Conservation (phyloP, 2,797 vertebrate species). For the Rousettus madagascariensis region DNA sequence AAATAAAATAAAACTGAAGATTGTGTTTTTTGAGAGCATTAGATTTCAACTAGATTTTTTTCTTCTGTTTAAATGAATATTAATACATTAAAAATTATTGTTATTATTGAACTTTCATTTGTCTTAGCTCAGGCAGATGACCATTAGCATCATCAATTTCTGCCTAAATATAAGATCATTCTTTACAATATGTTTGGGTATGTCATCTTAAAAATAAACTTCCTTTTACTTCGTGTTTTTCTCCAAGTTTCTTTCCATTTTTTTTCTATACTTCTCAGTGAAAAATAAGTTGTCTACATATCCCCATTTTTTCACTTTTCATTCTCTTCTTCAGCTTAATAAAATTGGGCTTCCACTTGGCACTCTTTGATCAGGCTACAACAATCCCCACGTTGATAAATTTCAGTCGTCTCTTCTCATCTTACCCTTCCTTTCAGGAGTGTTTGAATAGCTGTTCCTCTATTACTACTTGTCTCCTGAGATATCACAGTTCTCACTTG, state of each 20-base stretch:
- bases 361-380: neutral
- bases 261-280: neutral
- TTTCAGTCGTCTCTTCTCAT: neutral
- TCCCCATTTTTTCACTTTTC: neutral
- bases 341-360: neutral
- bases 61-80: neutral
- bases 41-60: neutral
- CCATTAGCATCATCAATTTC: neutral
- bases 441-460: neutral
- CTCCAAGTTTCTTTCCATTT: neutral
- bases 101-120: neutral
- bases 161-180: neutral
- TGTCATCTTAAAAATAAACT: neutral
- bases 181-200: neutral
- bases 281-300: neutral
- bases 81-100: neutral
- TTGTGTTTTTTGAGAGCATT: neutral
- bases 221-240: neutral
- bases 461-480: neutral
- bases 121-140: neutral
- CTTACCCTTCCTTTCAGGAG: neutral
- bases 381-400: neutral
- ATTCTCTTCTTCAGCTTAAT: neutral
- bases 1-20: constrained; percentile 12
- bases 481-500: neutral